Percentiles rank a stretch among this genome's conserved stretches.
These are phyloP conservation scores for Morone chrysops DNA, from an alignment of 2,113 vertebrate species.

Conservation along the genomic window DNA sequence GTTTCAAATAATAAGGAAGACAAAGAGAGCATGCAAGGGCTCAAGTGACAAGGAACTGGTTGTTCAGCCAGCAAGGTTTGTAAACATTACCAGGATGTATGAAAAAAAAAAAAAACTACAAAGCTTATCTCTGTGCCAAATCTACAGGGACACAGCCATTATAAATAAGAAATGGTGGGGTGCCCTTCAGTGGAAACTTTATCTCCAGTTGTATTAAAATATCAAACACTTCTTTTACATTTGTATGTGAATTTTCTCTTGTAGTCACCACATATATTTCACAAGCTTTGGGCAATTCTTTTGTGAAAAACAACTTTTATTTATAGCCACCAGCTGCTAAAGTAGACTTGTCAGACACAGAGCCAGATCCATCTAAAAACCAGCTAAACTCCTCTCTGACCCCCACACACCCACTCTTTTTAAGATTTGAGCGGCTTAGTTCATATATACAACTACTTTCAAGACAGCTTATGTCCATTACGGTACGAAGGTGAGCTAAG, in stretches of 20 bases:
- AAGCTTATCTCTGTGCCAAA: conserved; percentile 20
- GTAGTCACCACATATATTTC: background rate
- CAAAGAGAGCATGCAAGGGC: conserved; percentile 24
- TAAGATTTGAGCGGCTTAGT: background rate
- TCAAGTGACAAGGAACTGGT: conserved; percentile 57
- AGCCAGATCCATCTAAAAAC: conserved; percentile 3
- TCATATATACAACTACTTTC: background rate
- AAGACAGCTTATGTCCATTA: background rate
- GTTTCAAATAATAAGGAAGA: conserved; percentile 42
- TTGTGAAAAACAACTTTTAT: conserved; percentile 5
- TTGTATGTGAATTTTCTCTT: background rate
- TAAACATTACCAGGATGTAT: conserved; percentile 15
- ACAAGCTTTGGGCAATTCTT: background rate
- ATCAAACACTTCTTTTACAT: conserved; percentile 17
- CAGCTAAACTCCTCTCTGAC: conserved; percentile 13
- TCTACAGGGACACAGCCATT: conserved; percentile 8
- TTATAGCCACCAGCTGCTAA: conserved; percentile 19
- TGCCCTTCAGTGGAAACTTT: conserved; percentile 19
- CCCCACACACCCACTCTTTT: conserved; percentile 15
- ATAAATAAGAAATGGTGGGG: background rate
- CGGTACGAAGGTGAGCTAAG: background rate
- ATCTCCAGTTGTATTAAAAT: conserved; percentile 6
- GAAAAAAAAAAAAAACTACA: background rate
- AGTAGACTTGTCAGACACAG: conserved; percentile 12
- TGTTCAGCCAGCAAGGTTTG: conserved; percentile 33